Evolutionary conservation across 2,113 vertebrate genomes (phyloP), one percentile per base, ranked within the genome.

Genomic region (Blennius ocellaris): DNA sequence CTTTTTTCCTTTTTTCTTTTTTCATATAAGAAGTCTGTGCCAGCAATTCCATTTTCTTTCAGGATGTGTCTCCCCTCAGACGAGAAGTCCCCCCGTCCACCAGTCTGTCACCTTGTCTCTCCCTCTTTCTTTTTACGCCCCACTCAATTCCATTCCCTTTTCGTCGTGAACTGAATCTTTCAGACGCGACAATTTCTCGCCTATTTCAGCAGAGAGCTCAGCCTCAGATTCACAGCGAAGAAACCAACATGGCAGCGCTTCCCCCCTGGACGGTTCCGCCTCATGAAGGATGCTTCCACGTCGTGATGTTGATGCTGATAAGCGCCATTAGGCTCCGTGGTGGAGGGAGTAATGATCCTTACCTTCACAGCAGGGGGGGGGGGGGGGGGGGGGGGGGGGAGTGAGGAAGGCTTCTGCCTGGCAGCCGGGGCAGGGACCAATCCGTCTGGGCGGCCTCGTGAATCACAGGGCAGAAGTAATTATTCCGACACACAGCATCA

Each of bases 21-120:
- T 36, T 53, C 37, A 60, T 59, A 57, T 66, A 54, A 44, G 3
- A 59, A 69, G 16, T 4, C 10, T 7, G 0, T 8, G 79, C 79
- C 76, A 84, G 71, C 57, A 70, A 78, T 86, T 68, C 43, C 65
- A 86, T 85, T 85, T 83, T 62, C 74, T 62, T 45, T 54, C 12
- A 37, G 11, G 3, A 56, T 5, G 11, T 9, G 12, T 39, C 66
- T 37, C 51, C 21, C 40, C 41, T 50, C 52, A 17, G 14, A 51
- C 4, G 36, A 47, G 12, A 47, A 57, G 69, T 68, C 16, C 11
- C 11, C 39, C 50, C 12, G 14, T 65, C 51, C 21, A 4, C 21
- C 21, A 2, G 21, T 73, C 45, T 40, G 15, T 60, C 14, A 51
- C 45, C 49, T 47, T 44, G 8, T 7, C 4, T 60, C n/a, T n/a